These are phyloP conservation scores for Porites divaricata DNA, from an alignment of 92 coral and sea anemone species.

Conservation along the genomic window DNA sequence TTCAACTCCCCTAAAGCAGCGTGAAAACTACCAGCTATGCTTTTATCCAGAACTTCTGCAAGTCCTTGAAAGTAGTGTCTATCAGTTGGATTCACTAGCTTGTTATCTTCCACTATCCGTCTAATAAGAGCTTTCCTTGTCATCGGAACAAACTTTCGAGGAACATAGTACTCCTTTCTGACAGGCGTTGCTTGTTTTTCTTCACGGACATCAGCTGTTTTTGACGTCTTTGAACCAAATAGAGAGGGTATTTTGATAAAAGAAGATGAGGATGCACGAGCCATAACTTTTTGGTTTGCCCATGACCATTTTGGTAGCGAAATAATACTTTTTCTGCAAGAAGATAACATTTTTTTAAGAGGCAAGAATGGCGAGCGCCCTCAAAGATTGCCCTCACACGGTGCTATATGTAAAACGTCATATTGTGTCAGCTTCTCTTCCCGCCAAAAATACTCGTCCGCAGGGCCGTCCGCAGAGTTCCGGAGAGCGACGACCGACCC, in stretches of 20 bases:
- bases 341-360: background rate
- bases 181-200: slow-evolving; percentile 36
- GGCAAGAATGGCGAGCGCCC: background rate
- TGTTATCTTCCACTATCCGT: slow-evolving; percentile 76
- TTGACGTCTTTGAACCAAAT: slow-evolving; percentile 19
- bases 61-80: slow-evolving; percentile 76
- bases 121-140: slow-evolving; percentile 81
- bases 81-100: slow-evolving; percentile 58
- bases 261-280: slow-evolving; percentile 29
- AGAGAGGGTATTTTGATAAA: slow-evolving; percentile 23
- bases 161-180: slow-evolving; percentile 71
- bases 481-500: no score
- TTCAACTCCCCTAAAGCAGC: slow-evolving; percentile 80
- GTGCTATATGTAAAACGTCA: background rate
- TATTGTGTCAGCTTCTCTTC: slow-evolving; percentile 1
- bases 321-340: background rate
- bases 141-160: slow-evolving; percentile 85
- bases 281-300: background rate
- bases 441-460: no score
- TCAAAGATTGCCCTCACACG: background rate
- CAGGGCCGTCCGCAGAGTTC: no score
- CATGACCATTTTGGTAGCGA: slow-evolving; percentile 11
- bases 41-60: slow-evolving; percentile 71
- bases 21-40: slow-evolving; percentile 70
- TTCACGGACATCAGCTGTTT: slow-evolving; percentile 7